Percentiles rank a stretch among this genome's conserved stretches.
These are phyloP conservation scores for Sialis lutaria DNA, from an alignment of 2,888 invertebrate species.

Conservation along the genomic window DNA sequence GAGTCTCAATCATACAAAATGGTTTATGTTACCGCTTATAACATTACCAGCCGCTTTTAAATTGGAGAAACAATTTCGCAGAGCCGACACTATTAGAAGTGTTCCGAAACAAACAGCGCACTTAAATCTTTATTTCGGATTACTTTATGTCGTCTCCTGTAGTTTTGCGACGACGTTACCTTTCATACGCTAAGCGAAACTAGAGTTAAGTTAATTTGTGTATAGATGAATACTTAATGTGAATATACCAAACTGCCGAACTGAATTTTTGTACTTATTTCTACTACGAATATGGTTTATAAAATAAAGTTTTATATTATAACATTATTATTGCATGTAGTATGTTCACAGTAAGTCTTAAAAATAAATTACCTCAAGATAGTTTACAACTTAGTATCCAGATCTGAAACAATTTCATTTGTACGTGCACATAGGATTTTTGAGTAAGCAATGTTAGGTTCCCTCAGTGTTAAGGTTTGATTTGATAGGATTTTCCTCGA, in stretches of 20 bases:
- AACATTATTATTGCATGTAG: too few relatives aligned
- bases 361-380: too few relatives aligned
- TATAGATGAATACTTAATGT: too few relatives aligned
- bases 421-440: too few relatives aligned
- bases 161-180: conserved; percentile 48
- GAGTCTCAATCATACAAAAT: conserved; percentile 66
- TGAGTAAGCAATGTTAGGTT: too few relatives aligned
- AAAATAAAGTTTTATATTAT: neutral
- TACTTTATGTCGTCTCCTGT: conserved; percentile 74
- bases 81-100: conserved; percentile 55
- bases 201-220: too few relatives aligned
- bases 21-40: conserved; percentile 77
- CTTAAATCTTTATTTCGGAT: conserved; percentile 78
- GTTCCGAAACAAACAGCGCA: conserved; percentile 81
- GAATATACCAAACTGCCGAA: too few relatives aligned
- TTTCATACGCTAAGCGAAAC: conserved; percentile 23
- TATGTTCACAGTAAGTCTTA: too few relatives aligned
- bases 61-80: conserved; percentile 76
- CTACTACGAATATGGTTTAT: neutral
- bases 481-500: too few relatives aligned
- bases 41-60: conserved; percentile 79
- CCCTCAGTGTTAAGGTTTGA: too few relatives aligned
- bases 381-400: too few relatives aligned
- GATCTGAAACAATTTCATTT: too few relatives aligned
- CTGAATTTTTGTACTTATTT: neutral